Base-by-base conservation (phyloP, 2,888 invertebrate species). In the Mythimna loreyi region DNA sequence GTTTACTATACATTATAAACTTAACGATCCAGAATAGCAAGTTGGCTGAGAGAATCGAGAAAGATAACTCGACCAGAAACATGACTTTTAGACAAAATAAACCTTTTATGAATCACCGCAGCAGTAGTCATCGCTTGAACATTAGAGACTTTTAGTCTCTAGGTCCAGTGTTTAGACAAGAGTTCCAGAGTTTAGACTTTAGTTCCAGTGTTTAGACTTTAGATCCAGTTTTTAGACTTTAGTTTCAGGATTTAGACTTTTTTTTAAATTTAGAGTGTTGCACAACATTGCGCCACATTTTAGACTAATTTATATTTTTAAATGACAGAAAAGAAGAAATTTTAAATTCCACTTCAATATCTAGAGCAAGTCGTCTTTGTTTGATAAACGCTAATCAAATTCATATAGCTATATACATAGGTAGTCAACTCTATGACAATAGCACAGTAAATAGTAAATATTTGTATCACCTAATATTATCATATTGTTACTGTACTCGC, bases 401-500 rank as follows among this genome's bases (percentile, higher is more conserved):
- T 75, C 40, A 61, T 49, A 40, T 40, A 40, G 5, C 40, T 40
- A 40, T 16, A 40, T 40, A 40, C 40, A 16, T 52, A 53, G 55
- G 47, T 53, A 53, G 72, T 71, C 62, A 80, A 67, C 75, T 40
- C 16, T 28, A 55, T 58, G 57, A 72, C 70, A 79, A 79, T 80
- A 66, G 52, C 58, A 76, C 28, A 47, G 71, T 72, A 84, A 81
- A 83, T 72, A 82, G 67, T 80, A 82, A 84, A 86, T 85, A 86
- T 85, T 86, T 81, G 83, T 80, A 67, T 71, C 70, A 79, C 81
- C 85, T 77, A 84, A 84, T 82, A 84, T 82, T 83, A 82, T 82
- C 76, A 85, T 80, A 82, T 80, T 75, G 81, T 85, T 82, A 78
- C 78, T 78, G 82, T 90, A 90, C 90, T 90, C 89, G 82, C 86